Conservation (phyloP, 1,140 invertebrate species). For the Polypedilum vanderplanki region DNA sequence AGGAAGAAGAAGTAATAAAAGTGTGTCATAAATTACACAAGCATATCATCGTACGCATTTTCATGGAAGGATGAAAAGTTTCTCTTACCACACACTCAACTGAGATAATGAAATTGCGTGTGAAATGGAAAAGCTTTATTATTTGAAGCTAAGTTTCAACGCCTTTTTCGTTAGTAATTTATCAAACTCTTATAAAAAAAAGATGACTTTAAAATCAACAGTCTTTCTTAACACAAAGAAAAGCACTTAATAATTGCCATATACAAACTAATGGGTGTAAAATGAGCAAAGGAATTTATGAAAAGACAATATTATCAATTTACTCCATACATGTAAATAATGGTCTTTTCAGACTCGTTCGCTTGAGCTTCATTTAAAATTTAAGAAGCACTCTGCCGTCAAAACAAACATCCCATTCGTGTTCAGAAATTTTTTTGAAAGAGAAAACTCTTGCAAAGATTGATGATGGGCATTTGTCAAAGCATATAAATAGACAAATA, state of each 20-base stretch:
- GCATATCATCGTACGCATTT: background rate
- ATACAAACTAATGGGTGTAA: background rate
- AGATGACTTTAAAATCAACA: background rate
- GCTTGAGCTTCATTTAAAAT: background rate
- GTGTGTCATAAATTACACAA: background rate
- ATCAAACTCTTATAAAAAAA: background rate
- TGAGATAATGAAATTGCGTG: constrained; percentile 15
- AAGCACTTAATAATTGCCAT: background rate
- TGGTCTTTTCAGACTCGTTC: background rate
- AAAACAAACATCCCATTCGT: background rate
- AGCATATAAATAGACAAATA: background rate
- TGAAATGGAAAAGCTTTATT: background rate
- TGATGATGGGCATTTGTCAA: constrained; percentile 12
- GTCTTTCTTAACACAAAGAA: background rate
- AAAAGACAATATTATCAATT: background rate
- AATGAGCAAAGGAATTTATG: background rate
- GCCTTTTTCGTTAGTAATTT: background rate
- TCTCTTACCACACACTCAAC: background rate
- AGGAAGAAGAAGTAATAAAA: constrained; percentile 9
- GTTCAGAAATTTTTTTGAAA: background rate
- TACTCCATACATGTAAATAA: background rate
- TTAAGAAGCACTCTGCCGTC: background rate
- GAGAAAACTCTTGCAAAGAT: background rate
- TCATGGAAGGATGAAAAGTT: background rate
- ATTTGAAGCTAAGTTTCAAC: background rate